A percentile compares a stretch with the other conserved stretches of the same genome.
These are phyloP conservation scores for Myanophis thanlyinensis DNA, from an alignment of 2,113 vertebrate species.

Conservation along the genomic window DNA sequence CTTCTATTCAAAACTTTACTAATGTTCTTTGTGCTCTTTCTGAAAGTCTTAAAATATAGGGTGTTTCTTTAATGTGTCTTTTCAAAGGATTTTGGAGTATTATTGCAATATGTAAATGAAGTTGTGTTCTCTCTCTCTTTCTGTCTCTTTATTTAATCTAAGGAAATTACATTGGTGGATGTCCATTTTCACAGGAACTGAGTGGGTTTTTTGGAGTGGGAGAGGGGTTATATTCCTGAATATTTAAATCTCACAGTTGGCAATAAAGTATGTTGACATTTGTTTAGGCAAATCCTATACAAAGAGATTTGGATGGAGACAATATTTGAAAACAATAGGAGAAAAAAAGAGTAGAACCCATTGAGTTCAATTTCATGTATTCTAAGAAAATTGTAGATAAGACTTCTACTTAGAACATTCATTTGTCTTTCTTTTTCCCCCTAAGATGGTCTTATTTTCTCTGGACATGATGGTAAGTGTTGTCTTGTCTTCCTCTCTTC, in stretches of 20 bases:
- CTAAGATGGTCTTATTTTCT: background rate
- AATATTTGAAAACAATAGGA: background rate
- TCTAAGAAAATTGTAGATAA: background rate
- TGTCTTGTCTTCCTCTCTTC: background rate
- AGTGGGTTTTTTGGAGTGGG: background rate
- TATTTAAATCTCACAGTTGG: background rate
- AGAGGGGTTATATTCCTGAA: background rate
- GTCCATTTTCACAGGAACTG: background rate
- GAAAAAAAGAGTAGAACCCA: background rate
- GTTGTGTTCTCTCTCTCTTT: background rate
- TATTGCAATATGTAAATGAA: background rate
- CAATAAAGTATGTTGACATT: background rate
- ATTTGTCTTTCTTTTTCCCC: background rate
- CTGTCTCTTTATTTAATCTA: background rate
- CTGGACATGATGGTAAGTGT: background rate
- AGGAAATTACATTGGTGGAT: background rate
- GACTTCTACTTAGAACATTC: background rate
- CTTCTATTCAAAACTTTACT: constrained; percentile 20
- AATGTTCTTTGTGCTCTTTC: background rate
- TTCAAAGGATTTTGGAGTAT: background rate
- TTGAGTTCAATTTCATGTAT: background rate
- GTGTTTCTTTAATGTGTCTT: constrained; percentile 10
- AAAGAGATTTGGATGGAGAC: background rate
- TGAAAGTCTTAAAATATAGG: background rate
- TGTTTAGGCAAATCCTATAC: background rate